Evolutionary conservation across 2,888 invertebrate genomes (phyloP), one percentile per base, ranked within the genome.

Genomic region (Orthonychiurus folsomi): DNA sequence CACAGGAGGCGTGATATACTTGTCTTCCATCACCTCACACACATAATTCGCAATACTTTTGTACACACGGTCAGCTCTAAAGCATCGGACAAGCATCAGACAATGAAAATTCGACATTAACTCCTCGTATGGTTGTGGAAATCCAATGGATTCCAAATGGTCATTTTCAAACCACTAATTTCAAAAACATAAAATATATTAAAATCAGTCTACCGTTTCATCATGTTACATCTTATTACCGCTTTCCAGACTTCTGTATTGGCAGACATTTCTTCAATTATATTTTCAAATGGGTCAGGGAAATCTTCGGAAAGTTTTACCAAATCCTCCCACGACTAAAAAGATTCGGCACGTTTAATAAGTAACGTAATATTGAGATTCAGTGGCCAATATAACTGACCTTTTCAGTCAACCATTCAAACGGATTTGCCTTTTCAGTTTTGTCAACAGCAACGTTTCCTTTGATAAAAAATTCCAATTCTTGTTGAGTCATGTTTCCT

Each of bases 401-500:
- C 76, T 81, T 82, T 1, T 82, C 74, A 0, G 86, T 79, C 57
- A 93, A 78, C 91, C 92, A 93, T 1, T 79, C 73, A 1, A 83
- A 84, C 0, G 92, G 89, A 75, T 85, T 84, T 18, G 78, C 76
- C 21, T 81, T 78, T 18, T 82, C 74, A 1, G 87, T 81, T 77
- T 89, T 89, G 75, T 90, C 89, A 67, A 93, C 77, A 0, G 86
- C 81, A 0, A 91, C 84, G 69, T 86, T 87, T 53, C 89, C 92
- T 74, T 93, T 93, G 71, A 93, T 89, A 76, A 94, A 93, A 79
- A 94, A 94, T 75, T 93, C 90, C 26, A 94, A 76, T 75, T 93
- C 86, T 3, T 78, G 75, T 74, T 89, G 90, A 0, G 76, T 77
- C 1, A 93, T 78, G 24, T 79, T 75, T 0, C 78, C 82, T 5